A percentile compares a stretch with the other conserved stretches of the same genome.
Conservation (phyloP, 2,797 vertebrate genomes). For the Sebastes reedi region DNA sequence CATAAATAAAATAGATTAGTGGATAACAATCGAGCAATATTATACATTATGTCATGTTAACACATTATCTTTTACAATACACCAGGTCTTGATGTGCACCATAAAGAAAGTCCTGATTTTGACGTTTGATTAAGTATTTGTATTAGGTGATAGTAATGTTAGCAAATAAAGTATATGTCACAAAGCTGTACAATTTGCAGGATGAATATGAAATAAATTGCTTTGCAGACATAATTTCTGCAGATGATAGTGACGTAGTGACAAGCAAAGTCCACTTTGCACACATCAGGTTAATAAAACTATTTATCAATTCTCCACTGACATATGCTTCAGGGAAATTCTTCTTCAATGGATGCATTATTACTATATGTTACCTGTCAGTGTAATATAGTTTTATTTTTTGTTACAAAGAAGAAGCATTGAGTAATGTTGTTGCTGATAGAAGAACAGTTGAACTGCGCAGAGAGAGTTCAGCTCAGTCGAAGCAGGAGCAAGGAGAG, state of each 20-base stretch:
- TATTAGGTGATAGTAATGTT: background rate
- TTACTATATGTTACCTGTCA: background rate
- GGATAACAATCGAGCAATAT: background rate
- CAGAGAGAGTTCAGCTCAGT: constrained; percentile 87
- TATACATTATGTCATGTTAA: background rate
- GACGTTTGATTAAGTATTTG: background rate
- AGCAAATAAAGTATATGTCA: background rate
- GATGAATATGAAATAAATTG: constrained; percentile 17
- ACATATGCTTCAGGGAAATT: background rate
- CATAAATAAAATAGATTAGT: background rate
- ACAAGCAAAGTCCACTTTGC: constrained; percentile 70
- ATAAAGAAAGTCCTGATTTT: background rate
- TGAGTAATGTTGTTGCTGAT: constrained; percentile 75
- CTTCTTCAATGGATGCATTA: background rate
- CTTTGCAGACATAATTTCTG: constrained; percentile 57
- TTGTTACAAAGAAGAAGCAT: constrained; percentile 54
- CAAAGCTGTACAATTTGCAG: background rate
- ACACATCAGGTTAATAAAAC: constrained; percentile 50
- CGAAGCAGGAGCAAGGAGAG: constrained; percentile 77
- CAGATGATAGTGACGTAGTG: constrained; percentile 71
- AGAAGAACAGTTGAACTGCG: constrained; percentile 81
- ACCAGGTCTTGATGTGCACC: background rate
- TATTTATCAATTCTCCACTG: constrained; percentile 32
- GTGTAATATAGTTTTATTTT: constrained; percentile 10
- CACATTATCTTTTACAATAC: background rate